These are phyloP conservation scores for Habropoda laboriosa DNA, from an alignment of 1,140 invertebrate species.

Conservation along the genomic window DNA sequence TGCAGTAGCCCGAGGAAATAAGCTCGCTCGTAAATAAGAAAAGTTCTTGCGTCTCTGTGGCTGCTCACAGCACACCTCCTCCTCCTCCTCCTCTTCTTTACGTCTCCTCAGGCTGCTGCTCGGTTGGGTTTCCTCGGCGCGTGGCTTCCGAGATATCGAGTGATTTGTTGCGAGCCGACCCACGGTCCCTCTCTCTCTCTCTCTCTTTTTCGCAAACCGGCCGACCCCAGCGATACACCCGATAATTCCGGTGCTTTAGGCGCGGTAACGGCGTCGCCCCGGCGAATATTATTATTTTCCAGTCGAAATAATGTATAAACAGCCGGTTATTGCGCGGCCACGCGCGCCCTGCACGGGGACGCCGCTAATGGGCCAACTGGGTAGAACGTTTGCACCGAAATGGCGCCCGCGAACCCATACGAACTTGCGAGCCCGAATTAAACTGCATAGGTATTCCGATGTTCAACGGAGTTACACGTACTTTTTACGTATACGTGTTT, in stretches of 20 bases:
- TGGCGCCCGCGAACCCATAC: too few species aligned
- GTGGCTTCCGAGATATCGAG: slow-evolving; percentile 65
- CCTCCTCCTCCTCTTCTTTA: too few species aligned
- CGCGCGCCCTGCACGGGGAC: too few species aligned
- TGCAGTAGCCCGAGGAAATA: slow-evolving; percentile 68
- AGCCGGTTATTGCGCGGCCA: slow-evolving; percentile 8
- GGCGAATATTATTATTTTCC: slow-evolving; percentile 21
- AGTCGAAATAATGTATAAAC: not conserved
- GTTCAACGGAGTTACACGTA: too few species aligned
- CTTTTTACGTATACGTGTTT: too few species aligned
- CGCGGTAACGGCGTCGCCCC: slow-evolving; percentile 27
- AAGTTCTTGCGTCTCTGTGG: slow-evolving; percentile 60
- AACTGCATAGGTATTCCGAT: too few species aligned
- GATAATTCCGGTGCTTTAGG: slow-evolving; percentile 43
- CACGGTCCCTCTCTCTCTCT: slow-evolving; percentile 63
- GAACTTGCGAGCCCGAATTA: too few species aligned
- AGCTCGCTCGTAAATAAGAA: slow-evolving; percentile 70
- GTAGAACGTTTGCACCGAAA: too few species aligned
- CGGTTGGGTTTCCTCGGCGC: slow-evolving; percentile 22
- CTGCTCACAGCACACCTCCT: slow-evolving; percentile 1
- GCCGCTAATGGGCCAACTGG: too few species aligned
- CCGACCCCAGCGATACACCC: slow-evolving; percentile 20
- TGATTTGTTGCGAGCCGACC: slow-evolving; percentile 66
- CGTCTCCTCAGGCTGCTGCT: slow-evolving; percentile 10
- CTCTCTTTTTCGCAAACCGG: not conserved